Percentiles rank a stretch among this genome's conserved stretches.
Evolutionary conservation across 1,140 invertebrate genomes (phyloP).

Genomic region (Drosophila busckii): DNA sequence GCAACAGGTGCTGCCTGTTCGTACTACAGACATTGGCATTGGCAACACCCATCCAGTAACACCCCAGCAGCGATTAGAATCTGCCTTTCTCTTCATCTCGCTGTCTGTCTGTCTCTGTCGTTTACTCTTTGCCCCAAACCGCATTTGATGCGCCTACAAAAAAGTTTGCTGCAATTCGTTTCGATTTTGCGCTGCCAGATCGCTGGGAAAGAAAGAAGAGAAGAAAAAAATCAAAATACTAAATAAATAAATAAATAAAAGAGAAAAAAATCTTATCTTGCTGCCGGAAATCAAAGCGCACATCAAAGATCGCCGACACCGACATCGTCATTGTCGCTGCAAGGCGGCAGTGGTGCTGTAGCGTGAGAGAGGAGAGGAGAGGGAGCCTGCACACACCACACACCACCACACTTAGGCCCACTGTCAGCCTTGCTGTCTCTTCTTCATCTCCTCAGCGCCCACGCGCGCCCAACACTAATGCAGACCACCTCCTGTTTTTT

Average conservation of each 20-base stretch:
- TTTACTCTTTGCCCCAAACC: slow-evolving; percentile 32
- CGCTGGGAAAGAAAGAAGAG: neutral
- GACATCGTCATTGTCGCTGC: slow-evolving; percentile 19
- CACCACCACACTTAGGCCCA: too few relatives aligned
- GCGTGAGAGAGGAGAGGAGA: too few relatives aligned
- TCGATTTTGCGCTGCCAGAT: slow-evolving; percentile 43
- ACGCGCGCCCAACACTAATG: slow-evolving; percentile 4
- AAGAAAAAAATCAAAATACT: neutral
- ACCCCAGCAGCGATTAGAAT: slow-evolving; percentile 29
- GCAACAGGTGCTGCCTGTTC: slow-evolving; percentile 32
- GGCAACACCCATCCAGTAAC: neutral
- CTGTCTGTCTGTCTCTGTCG: too few relatives aligned
- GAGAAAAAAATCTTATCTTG: slow-evolving; percentile 66
- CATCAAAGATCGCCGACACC: slow-evolving; percentile 66
- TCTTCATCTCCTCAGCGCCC: slow-evolving; percentile 2
- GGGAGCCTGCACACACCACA: too few relatives aligned
- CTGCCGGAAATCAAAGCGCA: slow-evolving; percentile 77
- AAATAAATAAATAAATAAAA: slow-evolving; percentile 7
- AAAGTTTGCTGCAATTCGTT: slow-evolving; percentile 60
- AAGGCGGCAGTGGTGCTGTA: slow-evolving; percentile 9
- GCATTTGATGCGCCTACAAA: slow-evolving; percentile 24
- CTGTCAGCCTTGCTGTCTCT: slow-evolving; percentile 39
- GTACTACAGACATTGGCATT: slow-evolving; percentile 1
- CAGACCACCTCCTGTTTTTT: slow-evolving; percentile 3
- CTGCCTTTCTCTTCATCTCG: too few relatives aligned